A percentile compares a stretch with the other conserved stretches of the same genome.
These are phyloP conservation scores for Brachyptera risi DNA, from an alignment of 2,888 invertebrate genomes.

Conservation along the genomic window DNA sequence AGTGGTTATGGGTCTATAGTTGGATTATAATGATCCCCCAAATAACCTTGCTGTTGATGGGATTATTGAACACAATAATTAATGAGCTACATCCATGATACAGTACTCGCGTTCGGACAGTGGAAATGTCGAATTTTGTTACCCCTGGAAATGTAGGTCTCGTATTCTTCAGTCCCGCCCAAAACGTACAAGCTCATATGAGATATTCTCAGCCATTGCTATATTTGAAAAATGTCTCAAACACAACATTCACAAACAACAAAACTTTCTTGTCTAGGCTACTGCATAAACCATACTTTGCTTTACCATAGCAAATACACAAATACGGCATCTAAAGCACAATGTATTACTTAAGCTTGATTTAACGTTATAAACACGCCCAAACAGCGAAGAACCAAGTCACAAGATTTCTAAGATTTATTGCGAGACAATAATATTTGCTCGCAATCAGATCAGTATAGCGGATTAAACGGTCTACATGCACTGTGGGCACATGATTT, in stretches of 20 bases:
- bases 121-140: not conserved
- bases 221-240: constrained; percentile 11
- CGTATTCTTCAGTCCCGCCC: not conserved
- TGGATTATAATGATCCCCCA: no score
- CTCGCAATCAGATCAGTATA: constrained; percentile 13
- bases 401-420: constrained; percentile 17
- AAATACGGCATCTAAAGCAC: constrained; percentile 11
- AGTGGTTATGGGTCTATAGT: no score
- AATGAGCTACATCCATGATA: no score
- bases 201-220: no score
- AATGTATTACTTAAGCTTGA: constrained; percentile 21
- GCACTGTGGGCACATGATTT: no score
- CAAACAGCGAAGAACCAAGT: constrained; percentile 15
- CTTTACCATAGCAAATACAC: no score
- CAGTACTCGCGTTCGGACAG: no score
- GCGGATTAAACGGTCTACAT: no score
- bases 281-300: constrained; percentile 22
- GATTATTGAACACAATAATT: no score
- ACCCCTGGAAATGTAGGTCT: not conserved
- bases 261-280: constrained; percentile 18
- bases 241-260: constrained; percentile 5
- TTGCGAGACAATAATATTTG: constrained; percentile 19
- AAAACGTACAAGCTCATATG: no score
- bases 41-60: no score
- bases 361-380: constrained; percentile 16